phyloP scores from a whole-genome alignment of 2,797 vertebrate genomes.

The Odontamblyopus lacepedii region DNA sequence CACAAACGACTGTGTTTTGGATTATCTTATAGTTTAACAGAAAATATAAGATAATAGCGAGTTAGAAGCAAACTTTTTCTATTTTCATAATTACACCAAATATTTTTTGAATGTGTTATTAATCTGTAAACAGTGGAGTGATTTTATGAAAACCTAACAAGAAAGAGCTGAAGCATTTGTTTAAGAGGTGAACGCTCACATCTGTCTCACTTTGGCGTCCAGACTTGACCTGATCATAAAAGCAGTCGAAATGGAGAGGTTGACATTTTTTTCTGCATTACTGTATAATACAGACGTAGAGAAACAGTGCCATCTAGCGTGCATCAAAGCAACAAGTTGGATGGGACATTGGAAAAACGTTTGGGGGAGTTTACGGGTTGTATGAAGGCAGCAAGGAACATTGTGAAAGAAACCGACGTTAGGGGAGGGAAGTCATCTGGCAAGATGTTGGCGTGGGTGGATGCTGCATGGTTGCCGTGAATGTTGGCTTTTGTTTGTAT shows the following conservation, averaged over 20 bases:
- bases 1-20: not conserved
- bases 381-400: not conserved
- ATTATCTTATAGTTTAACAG: not conserved
- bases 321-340: slow-evolving; percentile 20
- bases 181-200: slow-evolving; percentile 35
- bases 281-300: slow-evolving; percentile 27
- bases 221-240: slow-evolving; percentile 58
- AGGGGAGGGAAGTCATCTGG: slow-evolving; percentile 39
- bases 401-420: not conserved
- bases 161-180: slow-evolving; percentile 52
- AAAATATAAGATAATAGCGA: not conserved
- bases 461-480: slow-evolving; percentile 43
- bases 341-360: slow-evolving; percentile 37
- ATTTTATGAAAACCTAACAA: slow-evolving; percentile 31
- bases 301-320: slow-evolving; percentile 69
- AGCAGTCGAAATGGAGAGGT: not conserved
- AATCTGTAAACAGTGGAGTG: slow-evolving; percentile 4
- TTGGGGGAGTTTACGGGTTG: slow-evolving; percentile 1
- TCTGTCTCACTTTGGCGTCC: slow-evolving; percentile 59
- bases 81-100: not conserved
- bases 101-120: not conserved
- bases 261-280: not conserved
- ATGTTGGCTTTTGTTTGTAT: slow-evolving; percentile 15
- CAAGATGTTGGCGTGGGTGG: slow-evolving; percentile 48
- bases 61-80: not conserved